Evolutionary conservation across 2,113 vertebrate species (phyloP).

Genomic region (Microcebus griseorufus): DNA sequence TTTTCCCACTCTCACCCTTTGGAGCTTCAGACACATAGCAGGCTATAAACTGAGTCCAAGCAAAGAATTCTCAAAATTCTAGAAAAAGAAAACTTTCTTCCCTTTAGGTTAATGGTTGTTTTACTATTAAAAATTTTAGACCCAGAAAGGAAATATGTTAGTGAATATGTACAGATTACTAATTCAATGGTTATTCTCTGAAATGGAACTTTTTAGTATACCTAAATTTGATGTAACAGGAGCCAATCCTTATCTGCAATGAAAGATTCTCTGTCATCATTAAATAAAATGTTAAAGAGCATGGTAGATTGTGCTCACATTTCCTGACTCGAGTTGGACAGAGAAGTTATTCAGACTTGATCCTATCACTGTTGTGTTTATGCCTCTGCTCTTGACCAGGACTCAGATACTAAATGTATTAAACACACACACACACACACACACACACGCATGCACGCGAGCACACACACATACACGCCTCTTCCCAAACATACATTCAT

Average conservation of each 20-base stretch:
- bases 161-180: background rate
- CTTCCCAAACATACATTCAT: background rate
- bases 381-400: background rate
- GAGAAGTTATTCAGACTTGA: background rate
- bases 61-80: background rate
- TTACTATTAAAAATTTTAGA: background rate
- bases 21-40: background rate
- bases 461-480: too few relatives aligned
- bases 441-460: too few relatives aligned
- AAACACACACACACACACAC: background rate
- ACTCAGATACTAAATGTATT: background rate
- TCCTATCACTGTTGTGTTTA: background rate
- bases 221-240: background rate
- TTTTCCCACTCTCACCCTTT: background rate
- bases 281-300: background rate
- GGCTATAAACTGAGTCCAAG: background rate
- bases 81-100: background rate
- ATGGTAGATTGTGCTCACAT: background rate
- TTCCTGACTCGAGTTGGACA: background rate
- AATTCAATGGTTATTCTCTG: background rate
- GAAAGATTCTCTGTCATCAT: background rate
- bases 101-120: background rate
- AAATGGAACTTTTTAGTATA: background rate
- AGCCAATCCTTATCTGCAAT: background rate
- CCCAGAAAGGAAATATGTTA: background rate